phyloP scores from a whole-genome alignment of 1,140 invertebrate species.

The Drosophila obscura region DNA sequence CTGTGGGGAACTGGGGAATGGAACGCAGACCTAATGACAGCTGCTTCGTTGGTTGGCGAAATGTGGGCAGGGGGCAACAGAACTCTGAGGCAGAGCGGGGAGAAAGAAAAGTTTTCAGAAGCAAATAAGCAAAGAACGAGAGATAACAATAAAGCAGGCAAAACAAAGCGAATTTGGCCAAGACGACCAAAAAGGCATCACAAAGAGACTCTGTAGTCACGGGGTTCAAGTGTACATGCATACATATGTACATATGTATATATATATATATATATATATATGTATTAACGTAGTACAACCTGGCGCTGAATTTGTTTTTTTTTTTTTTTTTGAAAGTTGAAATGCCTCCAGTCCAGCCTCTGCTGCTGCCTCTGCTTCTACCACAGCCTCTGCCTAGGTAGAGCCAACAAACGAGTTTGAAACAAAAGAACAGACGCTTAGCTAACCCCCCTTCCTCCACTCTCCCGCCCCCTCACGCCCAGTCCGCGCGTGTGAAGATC shows the following conservation, averaged over 20 bases:
- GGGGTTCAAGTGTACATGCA: constrained; percentile 25
- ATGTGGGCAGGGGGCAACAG: constrained; percentile 2
- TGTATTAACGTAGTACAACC: constrained; percentile 52
- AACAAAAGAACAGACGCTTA: constrained; percentile 79
- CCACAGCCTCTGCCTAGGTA: constrained; percentile 39
- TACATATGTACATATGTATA: constrained; percentile 7
- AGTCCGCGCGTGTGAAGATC: constrained; percentile 62
- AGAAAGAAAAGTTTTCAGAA: constrained; percentile 46
- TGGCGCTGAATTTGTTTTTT: constrained; percentile 67
- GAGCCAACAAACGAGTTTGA: constrained; percentile 76
- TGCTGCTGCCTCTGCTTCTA: neutral
- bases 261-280: constrained; percentile 2
- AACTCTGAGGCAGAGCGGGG: constrained; percentile 31
- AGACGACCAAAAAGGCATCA: constrained; percentile 12
- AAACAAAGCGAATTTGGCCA: constrained; percentile 61
- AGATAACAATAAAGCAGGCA: constrained; percentile 48
- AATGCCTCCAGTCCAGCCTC: constrained; percentile 41
- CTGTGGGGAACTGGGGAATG: neutral
- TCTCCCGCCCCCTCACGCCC: neutral
- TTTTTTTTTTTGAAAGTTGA: constrained; percentile 63
- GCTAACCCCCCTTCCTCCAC: constrained; percentile 41
- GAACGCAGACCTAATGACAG: constrained; percentile 10
- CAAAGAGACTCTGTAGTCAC: constrained; percentile 42
- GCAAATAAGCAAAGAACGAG: constrained; percentile 47
- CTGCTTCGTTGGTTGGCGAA: neutral